Conservation (phyloP, 1,140 invertebrate genomes). For the Gryllus bimaculatus region DNA sequence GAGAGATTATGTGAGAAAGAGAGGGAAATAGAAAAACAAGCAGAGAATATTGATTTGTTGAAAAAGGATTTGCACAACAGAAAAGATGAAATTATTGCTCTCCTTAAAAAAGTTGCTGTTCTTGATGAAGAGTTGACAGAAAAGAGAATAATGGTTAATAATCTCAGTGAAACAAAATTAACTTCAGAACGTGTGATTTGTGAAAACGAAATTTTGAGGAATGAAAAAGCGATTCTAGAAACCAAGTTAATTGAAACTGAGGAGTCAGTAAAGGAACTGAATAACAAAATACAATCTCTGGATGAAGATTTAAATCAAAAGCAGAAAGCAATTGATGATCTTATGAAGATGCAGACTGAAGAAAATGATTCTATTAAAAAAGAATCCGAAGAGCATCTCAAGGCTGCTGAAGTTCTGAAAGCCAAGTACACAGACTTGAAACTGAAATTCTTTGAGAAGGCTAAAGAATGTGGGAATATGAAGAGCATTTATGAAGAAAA, state of each 20-base stretch:
- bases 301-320: neutral
- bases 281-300: neutral
- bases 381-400: neutral
- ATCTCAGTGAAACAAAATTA: neutral
- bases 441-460: neutral
- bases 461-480: neutral
- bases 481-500: neutral
- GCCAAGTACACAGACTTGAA: neutral
- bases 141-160: neutral
- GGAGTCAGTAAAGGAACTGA: neutral
- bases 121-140: neutral
- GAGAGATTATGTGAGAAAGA: neutral
- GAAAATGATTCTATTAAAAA: neutral
- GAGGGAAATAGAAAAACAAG: neutral
- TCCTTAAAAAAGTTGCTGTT: neutral
- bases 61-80: neutral
- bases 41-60: neutral
- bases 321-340: neutral
- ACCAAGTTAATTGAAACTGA: neutral
- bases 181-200: neutral
- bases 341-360: neutral
- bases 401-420: neutral
- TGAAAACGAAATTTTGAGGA: neutral
- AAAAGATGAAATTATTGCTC: neutral
- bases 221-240: neutral